Evolutionary conservation across 2,888 invertebrate species (phyloP).

Genomic region (Apodemia hepburni): DNA sequence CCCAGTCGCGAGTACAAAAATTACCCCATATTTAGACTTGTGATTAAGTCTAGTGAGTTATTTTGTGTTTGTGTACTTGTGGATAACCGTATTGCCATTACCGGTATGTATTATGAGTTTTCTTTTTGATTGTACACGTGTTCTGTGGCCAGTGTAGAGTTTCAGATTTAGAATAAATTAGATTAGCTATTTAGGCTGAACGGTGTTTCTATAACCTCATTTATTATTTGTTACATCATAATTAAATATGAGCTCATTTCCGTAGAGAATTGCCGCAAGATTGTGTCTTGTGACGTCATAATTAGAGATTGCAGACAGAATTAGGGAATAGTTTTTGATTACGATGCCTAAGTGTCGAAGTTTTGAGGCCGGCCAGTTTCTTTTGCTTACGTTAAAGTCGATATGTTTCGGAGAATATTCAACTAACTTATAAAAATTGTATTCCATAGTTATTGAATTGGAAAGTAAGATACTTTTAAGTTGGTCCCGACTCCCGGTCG

Average conservation of each 20-base stretch:
- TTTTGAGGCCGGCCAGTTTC: no score
- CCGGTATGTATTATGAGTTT: conserved; percentile 51
- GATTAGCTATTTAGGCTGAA: conserved; percentile 33
- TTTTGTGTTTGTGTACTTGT: conserved; percentile 47
- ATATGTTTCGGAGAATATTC: no score
- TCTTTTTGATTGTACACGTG: conserved; percentile 35
- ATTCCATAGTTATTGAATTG: no score
- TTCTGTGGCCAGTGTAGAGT: conserved; percentile 56
- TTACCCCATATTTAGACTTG: conserved; percentile 51
- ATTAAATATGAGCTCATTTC: conserved; percentile 2
- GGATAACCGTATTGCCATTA: conserved; percentile 59
- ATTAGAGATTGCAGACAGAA: no score
- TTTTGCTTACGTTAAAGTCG: no score
- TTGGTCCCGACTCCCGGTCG: no score
- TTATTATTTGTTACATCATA: conserved; percentile 20
- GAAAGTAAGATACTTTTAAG: no score
- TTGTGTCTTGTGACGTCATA: no score
- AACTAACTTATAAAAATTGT: no score
- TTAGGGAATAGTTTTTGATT: no score
- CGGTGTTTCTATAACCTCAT: conserved; percentile 59
- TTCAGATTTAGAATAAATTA: conserved; percentile 62
- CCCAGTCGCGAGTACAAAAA: conserved; percentile 42
- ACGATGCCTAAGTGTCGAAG: no score
- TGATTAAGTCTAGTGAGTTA: conserved; percentile 39
- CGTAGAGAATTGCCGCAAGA: not conserved